Base-by-base conservation (phyloP, 2,888 invertebrate genomes). In the Cephus runcator region DNA sequence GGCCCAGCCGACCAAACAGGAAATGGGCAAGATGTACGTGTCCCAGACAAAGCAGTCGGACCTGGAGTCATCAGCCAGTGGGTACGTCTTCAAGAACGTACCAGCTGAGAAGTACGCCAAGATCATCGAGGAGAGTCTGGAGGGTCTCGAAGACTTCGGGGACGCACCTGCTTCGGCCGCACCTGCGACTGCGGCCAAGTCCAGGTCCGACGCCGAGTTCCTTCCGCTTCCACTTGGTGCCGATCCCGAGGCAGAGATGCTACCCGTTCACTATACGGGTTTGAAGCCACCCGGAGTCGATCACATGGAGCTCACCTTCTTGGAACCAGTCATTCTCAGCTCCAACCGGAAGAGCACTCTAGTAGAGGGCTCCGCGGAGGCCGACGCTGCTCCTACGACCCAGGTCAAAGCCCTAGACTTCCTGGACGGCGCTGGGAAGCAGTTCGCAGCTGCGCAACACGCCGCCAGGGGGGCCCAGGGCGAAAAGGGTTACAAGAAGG, bases 401-500 rank as follows among this genome's bases (percentile, higher is more conserved):
- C 23, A 23, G 56, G 56, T 9, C 56, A 2, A 56, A 75, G 34
- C 79, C 11, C 75, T 69, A 12, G 79, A 81, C 31, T 86, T 77
- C 73, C 84, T 82, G 30, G 83, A 92, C 75, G 93, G 92, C 3
- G 93, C 89, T 6, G 93, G 93, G 12, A 92, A 92, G 69, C 91
- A 93, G 75, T 93, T 92, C 85, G 92, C 90, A 1, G 92, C 92
- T 76, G 90, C 92, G 76, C 92, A 93, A 80, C 92, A 93, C 75
- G 90, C 92, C 0, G 92, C 92, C 73, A 92, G 93, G 34, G 94
- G 94, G 0, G 93, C 93, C 75, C 93, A 93, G 76, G 93, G 93
- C 15, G 92, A 92, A 79, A 92, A 93, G 79, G 94, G 93, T 4
- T 93, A 93, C 87, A 92, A 92, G 77, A 93, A 92, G 0, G 89